Percentiles rank a stretch among this genome's conserved stretches.
Conservation (phyloP, 2,113 vertebrate genomes). For the Jaculus jaculus region DNA sequence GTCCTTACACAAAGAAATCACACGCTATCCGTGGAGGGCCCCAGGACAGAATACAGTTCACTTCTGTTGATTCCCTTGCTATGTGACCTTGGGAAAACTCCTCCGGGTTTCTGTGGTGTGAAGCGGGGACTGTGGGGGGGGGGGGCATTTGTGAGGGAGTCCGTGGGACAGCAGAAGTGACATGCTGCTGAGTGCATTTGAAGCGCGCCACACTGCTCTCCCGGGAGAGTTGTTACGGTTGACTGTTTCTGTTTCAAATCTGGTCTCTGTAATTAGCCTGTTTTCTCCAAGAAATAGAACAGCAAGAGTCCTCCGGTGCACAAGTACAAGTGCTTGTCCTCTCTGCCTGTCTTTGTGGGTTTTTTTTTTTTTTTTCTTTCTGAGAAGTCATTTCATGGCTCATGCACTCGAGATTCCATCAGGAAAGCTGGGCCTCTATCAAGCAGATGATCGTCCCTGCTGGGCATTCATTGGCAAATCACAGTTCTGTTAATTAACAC, state of each 20-base stretch:
- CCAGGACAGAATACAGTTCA: not conserved
- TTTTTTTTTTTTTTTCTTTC: constrained; percentile 60
- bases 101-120: constrained; percentile 37
- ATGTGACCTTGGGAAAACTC: constrained; percentile 11
- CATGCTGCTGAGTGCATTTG: not conserved
- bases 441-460: constrained; percentile 84
- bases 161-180: not conserved
- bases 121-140: not conserved
- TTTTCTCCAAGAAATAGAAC: constrained; percentile 70
- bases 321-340: constrained; percentile 41
- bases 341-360: constrained; percentile 62
- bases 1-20: not conserved
- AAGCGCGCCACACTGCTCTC: not conserved
- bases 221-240: constrained; percentile 28
- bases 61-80: not conserved
- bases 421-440: constrained; percentile 85
- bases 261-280: constrained; percentile 44
- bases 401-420: constrained; percentile 88
- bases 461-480: constrained; percentile 87
- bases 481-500: constrained; percentile 89
- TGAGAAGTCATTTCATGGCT: constrained; percentile 90
- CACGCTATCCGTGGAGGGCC: not conserved
- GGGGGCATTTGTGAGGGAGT: not conserved
- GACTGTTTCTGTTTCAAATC: constrained; percentile 54
- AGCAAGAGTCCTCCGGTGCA: constrained; percentile 49